phyloP scores from a whole-genome alignment of 2,888 invertebrate genomes.

The Athalia rosae region DNA sequence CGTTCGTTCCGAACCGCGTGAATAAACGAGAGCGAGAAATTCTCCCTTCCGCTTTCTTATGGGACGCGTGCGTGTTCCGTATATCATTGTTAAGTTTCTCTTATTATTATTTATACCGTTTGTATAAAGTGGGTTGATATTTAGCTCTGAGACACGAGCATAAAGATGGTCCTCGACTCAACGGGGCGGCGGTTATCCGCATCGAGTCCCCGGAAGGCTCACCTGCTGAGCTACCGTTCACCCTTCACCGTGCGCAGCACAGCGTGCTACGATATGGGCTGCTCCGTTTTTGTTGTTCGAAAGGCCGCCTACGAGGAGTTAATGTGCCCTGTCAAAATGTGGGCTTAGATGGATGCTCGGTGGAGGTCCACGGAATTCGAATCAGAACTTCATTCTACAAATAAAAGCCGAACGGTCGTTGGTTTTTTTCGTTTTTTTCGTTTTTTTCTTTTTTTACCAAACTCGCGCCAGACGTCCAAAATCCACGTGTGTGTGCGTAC shows the following conservation, averaged over 20 bases:
- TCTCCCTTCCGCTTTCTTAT: no score
- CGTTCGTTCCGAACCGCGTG: no score
- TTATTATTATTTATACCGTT: not conserved
- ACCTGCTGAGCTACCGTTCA: slow-evolving; percentile 45
- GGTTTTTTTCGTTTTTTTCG: not conserved
- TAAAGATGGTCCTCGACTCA: slow-evolving; percentile 33
- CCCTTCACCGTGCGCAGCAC: slow-evolving; percentile 30
- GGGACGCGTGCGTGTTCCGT: no score
- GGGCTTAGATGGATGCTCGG: slow-evolving; percentile 41
- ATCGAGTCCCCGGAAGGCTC: slow-evolving; percentile 43
- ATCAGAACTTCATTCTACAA: not conserved
- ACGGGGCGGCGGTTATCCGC: slow-evolving; percentile 37
- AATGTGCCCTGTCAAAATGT: slow-evolving; percentile 46
- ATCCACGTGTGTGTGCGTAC: no score
- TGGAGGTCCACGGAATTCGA: not conserved
- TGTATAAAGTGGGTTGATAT: slow-evolving; percentile 15
- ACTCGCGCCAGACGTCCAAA: not conserved
- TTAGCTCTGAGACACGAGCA: slow-evolving; percentile 19
- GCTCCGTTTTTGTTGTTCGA: slow-evolving; percentile 39
- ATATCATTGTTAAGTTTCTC: not conserved
- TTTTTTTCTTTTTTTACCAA: no score
- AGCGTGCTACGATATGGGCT: slow-evolving; percentile 36
- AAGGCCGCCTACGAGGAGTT: slow-evolving; percentile 37
- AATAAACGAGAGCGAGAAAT: no score
- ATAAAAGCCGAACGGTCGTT: no score